Evolutionary conservation across 2,797 vertebrate species (phyloP), one percentile per base, ranked within the genome.

Genomic region (Rhinogobio ventralis): DNA sequence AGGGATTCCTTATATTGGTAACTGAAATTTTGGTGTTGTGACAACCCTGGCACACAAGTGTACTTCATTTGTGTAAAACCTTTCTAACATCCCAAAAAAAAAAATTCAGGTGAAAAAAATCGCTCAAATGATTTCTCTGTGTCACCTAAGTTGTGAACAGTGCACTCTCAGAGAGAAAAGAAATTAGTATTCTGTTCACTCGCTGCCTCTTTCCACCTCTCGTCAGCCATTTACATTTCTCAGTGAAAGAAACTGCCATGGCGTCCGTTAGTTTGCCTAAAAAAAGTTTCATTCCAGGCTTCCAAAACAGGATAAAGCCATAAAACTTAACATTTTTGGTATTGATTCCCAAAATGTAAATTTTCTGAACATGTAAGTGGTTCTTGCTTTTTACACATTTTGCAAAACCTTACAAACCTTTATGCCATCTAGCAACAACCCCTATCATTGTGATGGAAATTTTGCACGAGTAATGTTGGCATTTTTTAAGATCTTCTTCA

Each of bases 181-280:
- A 82, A 75, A 87, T 76, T 86, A 86, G 60, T 80, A 87, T 76
- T 81, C 45, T 46, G 73, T 81, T 33, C 25, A 73, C 42, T 4
- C 77, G 55, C 46, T 42, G 66, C 67, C 20, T 82, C 82, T 83
- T 74, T 86, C 85, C 80, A 75, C 75, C 66, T 83, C 51, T 68
- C 72, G 13, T 85, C 72, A 57, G 19, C 84, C 62, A 60, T 82
- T 84, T 87, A 75, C 76, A 79, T 75, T 84, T 85, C 71, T 85
- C 51, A 3, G 45, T 67, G 79, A 82, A 55, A 81, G 79, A 76
- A 68, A 79, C 72, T 60, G 74, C 75, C 33, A 46, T 13, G 76
- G 20, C 75, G 36, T 79, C 10, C 25, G 62, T 79, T 72, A 51
- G 67, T 64, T 30, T 20, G n/a, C 49, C 28, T 69, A 45, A 76